These are phyloP conservation scores for Phataginus tricuspis DNA, from an alignment of 2,797 vertebrate genomes.

Conservation along the genomic window DNA sequence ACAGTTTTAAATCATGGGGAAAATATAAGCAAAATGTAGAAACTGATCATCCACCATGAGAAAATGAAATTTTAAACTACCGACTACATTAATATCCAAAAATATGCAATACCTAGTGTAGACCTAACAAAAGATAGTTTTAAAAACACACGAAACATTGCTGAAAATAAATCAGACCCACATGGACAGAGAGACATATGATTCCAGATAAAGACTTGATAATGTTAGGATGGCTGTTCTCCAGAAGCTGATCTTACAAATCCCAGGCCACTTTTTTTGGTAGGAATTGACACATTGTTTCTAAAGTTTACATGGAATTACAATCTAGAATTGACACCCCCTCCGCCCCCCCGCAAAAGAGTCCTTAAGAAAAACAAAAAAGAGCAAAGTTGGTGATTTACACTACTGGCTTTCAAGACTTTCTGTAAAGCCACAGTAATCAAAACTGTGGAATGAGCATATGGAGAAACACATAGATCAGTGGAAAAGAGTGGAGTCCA, in stretches of 20 bases:
- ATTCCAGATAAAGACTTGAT: not conserved
- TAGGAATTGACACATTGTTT: not conserved
- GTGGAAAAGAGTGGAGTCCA: not conserved
- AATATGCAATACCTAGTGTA: not conserved
- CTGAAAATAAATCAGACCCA: not conserved
- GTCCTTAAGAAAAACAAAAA: not conserved
- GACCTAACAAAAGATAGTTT: not conserved
- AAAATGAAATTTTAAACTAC: not conserved
- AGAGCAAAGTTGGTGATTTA: not conserved
- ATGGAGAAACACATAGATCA: not conserved
- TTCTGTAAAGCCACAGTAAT: not conserved
- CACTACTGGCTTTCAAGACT: not conserved
- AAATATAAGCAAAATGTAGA: not conserved
- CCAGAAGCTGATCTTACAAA: not conserved
- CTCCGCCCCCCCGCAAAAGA: too few species aligned
- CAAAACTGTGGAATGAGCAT: too few species aligned
- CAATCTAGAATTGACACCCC: not conserved
- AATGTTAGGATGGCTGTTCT: too few species aligned
- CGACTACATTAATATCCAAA: not conserved
- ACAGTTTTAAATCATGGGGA: not conserved
- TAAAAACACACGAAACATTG: not conserved
- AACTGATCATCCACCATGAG: not conserved
- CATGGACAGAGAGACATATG: not conserved
- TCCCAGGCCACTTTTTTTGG: not conserved
- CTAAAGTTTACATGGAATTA: not conserved